Base-by-base conservation (phyloP, 2,888 invertebrate species). In the Athalia rosae region DNA sequence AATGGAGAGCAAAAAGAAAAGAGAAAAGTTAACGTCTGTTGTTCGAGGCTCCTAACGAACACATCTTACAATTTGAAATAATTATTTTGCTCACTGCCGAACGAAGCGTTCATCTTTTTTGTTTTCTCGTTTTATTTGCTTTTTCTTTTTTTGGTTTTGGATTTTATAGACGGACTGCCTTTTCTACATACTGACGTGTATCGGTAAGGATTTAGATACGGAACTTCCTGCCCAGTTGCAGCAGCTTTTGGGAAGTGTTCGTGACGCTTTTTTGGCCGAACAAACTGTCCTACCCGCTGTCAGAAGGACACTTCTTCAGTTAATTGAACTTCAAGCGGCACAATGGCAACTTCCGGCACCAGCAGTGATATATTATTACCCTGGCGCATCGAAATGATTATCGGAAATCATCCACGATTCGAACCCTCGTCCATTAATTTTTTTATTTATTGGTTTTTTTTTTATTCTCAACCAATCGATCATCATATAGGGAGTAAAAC, bases 341-440 rank as follows among this genome's bases (percentile, higher is more conserved):
- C 94, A 95, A 89, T 98, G 97, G 97, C 96, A 96, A 89, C 92
- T 98, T 81, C 95, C 97, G 28, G 96, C 97, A 77, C 95, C 96
- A 69, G 96, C 97, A 4, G 95, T 97, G 76, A 93, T 96, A 77
- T 98, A 97, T 90, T 98, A 98, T 91, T 95, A 95, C 90, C 95
- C 95, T 3, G 87, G 88, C 53, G 84, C 89, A n/a, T 84, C 86
- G n/a, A 89, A 88, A 83, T 89, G 83, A 87, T 82, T 6, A 64
- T 9, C 48, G 5, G 15, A 11, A 47, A 48, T 15, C 56, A 76
- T 9, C 28, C n/a, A n/a, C n/a, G n/a, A n/a, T n/a, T n/a, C n/a
- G n/a, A n/a, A n/a, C n/a, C n/a, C 28, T 28, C 28, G 28, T 28
- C 0, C 28, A 28, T 28, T 28, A 28, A 28, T 47, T 4, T 48